These are phyloP conservation scores for Ophion costatus DNA, from an alignment of 2,888 invertebrate genomes.

Conservation along the genomic window DNA sequence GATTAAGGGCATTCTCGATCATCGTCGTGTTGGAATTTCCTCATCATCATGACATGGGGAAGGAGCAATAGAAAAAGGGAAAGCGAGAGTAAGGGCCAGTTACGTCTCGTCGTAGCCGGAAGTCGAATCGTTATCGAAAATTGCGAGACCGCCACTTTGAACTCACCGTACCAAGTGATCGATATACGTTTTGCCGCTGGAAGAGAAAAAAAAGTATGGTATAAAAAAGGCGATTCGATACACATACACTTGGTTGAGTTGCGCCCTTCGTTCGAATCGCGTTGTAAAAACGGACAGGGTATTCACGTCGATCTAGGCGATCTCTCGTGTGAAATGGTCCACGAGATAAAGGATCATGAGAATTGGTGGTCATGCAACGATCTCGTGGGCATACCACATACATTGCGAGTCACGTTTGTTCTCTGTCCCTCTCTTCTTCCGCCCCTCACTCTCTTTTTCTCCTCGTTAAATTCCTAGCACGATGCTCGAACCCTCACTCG, in stretches of 20 bases:
- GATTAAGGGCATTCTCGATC: background rate
- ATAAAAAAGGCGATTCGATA: background rate
- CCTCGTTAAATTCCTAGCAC: constrained; percentile 57
- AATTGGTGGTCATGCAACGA: constrained; percentile 32
- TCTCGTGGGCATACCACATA: constrained; percentile 3
- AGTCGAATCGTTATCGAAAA: constrained; percentile 49
- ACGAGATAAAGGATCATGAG: constrained; percentile 56
- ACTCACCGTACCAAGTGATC: background rate
- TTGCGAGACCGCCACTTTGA: constrained; percentile 37
- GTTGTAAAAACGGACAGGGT: constrained; percentile 4
- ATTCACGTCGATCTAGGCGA: constrained; percentile 50
- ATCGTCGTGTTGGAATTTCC: background rate
- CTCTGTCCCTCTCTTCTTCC: constrained; percentile 7
- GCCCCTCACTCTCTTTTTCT: constrained; percentile 26
- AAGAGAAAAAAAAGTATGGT: background rate
- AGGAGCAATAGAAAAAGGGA: background rate
- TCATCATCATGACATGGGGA: constrained; percentile 9
- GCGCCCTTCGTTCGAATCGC: constrained; percentile 3
- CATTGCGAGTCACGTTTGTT: constrained; percentile 49
- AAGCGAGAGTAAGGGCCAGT: background rate
- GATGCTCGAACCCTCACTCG: constrained; percentile 26
- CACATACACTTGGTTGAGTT: background rate
- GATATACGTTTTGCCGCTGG: background rate
- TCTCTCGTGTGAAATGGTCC: constrained; percentile 58
- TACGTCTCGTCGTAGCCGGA: constrained; percentile 22